Evolutionary conservation across 2,888 invertebrate species (phyloP).

Genomic region (Drosophila algonquin): DNA sequence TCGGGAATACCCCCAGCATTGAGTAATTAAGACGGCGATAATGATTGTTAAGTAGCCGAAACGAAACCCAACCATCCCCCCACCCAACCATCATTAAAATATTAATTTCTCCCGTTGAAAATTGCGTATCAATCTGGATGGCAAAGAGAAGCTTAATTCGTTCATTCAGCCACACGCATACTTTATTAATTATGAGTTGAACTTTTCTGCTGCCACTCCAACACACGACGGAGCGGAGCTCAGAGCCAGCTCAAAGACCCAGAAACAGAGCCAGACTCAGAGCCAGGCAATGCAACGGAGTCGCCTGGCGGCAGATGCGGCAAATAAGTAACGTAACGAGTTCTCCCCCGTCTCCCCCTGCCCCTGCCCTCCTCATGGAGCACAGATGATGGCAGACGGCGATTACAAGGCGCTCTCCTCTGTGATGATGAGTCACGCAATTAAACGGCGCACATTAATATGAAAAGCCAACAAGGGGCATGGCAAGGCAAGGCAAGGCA

Average conservation of each 20-base stretch:
- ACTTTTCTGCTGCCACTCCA: conserved; percentile 18
- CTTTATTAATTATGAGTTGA: conserved; percentile 25
- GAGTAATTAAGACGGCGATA: not conserved
- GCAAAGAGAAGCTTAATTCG: not conserved
- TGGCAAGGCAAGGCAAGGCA: not conserved
- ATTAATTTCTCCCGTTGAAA: not conserved
- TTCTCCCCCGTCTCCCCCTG: not conserved
- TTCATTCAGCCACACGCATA: conserved; percentile 12
- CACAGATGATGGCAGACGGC: conserved; percentile 20
- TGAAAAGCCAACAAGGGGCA: conserved; percentile 37
- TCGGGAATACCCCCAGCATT: not conserved
- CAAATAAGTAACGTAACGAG: conserved; percentile 2
- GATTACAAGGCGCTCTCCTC: conserved; percentile 23
- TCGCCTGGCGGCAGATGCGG: too few relatives aligned
- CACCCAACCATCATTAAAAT: not conserved
- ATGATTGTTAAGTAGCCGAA: not conserved
- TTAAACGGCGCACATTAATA: conserved; percentile 48
- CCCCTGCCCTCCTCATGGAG: not conserved
- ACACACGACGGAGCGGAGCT: not conserved
- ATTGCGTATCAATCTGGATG: conserved; percentile 11
- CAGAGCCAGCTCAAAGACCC: conserved; percentile 25
- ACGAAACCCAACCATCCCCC: not conserved
- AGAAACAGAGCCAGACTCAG: too few relatives aligned
- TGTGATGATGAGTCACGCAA: conserved; percentile 67
- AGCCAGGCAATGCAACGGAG: too few relatives aligned